Base-by-base conservation (phyloP, 2,797 vertebrate species). In the Xenopus petersii region DNA sequence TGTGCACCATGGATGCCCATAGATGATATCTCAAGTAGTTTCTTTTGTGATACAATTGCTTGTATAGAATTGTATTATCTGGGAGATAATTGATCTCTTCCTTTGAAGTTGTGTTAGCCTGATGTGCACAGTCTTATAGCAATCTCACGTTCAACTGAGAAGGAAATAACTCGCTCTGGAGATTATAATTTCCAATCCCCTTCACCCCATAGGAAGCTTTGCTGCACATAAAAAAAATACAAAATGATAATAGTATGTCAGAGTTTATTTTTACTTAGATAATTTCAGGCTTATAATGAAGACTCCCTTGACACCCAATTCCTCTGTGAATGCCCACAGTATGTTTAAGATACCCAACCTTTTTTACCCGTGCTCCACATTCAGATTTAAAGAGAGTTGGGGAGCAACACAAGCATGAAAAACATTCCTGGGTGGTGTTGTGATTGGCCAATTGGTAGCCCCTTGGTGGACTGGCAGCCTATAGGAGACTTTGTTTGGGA, bases 1-100 rank as follows among this genome's bases (percentile, higher is more conserved):
- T 56, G 16, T 56, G 54, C 54, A 56, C 16, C 54, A 56, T 56
- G 54, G 54, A 56, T 16, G 13, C 54, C 54, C 54, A 56, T 56
- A 56, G 54, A 56, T 56, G 54, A 15, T 56, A 56, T 56, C 54
- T 56, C 54, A 56, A 56, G 54, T 56, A 16, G 54, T 56, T 56
- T 56, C 11, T 56, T 56, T 56, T 56, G 54, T 56, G 54, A 8
- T 56, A 17, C 13, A 17, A 56, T 56, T 56, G 16, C 54, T 16
- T 56, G 54, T 17, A 56, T 17, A 17, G 54, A 56, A 56, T 56
- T 56, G 16, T 16, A 56, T 56, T 56, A 56, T 56, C 16, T 17
- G 54, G 26, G 49, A 51, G 49, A 51, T 56, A 56, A 56, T 56
- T 56, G 54, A 56, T 56, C 15, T 56, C 54, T 56, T 56, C 54